Evolutionary conservation across 2,797 vertebrate species (phyloP).

Genomic region (Catamblyrhynchus diadema): DNA sequence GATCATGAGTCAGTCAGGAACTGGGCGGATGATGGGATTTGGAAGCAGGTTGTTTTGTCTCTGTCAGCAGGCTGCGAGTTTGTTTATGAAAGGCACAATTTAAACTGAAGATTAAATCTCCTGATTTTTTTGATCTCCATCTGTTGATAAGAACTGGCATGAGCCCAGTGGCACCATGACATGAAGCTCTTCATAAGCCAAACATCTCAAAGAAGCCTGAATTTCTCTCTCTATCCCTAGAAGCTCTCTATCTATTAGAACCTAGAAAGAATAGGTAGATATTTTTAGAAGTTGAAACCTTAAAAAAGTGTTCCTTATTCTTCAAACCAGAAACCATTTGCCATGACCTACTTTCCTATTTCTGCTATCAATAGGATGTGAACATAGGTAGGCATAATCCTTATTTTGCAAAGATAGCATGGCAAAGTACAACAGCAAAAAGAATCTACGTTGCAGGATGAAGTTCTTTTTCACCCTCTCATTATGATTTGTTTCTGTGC

Average conservation of each 20-base stretch:
- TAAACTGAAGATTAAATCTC: not conserved
- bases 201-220: not conserved
- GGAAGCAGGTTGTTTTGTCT: not conserved
- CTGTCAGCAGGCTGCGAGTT: not conserved
- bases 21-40: not conserved
- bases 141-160: not conserved
- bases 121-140: not conserved
- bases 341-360: not conserved
- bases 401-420: not conserved
- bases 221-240: not conserved
- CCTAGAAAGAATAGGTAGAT: not conserved
- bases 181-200: not conserved
- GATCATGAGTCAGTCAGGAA: not conserved
- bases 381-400: not conserved
- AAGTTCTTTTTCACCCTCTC: accelerated
- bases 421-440: not conserved
- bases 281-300: not conserved
- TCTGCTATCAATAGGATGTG: not conserved
- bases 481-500: not conserved
- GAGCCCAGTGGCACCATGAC: not conserved
- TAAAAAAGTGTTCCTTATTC: not conserved
- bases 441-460: not conserved
- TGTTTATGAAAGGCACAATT: not conserved
- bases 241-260: not conserved
- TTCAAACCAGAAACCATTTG: not conserved